These are phyloP conservation scores for Cladorhizidae sp. DNA, from an alignment of 37 sponge, comb jelly and placozoan species.

Conservation along the genomic window DNA sequence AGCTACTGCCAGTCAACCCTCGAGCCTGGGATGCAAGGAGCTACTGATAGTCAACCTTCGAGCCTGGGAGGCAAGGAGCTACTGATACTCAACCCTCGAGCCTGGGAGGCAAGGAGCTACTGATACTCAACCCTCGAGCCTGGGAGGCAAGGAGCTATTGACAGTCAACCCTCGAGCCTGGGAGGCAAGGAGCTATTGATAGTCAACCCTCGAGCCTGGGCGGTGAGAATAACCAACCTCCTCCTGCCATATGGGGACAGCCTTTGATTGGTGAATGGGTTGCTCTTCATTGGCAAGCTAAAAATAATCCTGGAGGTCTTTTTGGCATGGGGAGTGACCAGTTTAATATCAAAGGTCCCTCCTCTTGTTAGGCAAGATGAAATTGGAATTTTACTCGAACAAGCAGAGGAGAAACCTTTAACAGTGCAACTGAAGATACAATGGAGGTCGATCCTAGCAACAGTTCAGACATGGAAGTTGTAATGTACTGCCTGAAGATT, in stretches of 20 bases:
- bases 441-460: too few species aligned
- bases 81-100: too few species aligned
- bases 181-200: too few species aligned
- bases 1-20: too few species aligned
- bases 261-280: not conserved
- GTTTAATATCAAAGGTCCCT: slow-evolving; percentile 1
- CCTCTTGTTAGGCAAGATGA: not conserved
- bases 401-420: not conserved
- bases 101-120: too few species aligned
- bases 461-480: not conserved
- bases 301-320: not conserved
- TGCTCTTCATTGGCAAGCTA: not conserved
- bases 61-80: too few species aligned
- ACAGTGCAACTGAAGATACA: slow-evolving; percentile 11
- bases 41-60: too few species aligned
- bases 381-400: not conserved
- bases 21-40: too few species aligned
- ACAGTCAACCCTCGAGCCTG: too few species aligned
- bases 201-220: not conserved
- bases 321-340: not conserved
- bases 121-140: too few species aligned
- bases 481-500: not conserved
- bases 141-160: too few species aligned
- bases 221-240: not conserved
- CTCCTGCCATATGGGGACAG: not conserved